Conservation (phyloP, 2,888 invertebrate species). For the Drosophila conformis region DNA sequence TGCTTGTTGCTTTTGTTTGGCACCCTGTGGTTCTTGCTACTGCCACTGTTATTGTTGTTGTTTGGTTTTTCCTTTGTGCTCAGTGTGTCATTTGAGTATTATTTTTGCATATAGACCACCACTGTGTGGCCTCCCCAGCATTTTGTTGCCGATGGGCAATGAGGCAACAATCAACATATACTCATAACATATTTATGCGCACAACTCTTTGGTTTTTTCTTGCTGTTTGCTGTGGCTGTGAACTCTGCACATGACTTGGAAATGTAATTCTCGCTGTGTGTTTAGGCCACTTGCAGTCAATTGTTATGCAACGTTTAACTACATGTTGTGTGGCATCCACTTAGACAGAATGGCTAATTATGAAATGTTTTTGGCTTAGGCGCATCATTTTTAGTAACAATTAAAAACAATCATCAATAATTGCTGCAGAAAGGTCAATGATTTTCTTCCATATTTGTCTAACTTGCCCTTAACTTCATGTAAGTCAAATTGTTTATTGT, state of each 20-base stretch:
- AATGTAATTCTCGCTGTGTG: slow-evolving; percentile 24
- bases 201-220: neutral
- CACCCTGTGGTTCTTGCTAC: slow-evolving; percentile 36
- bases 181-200: neutral
- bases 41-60: slow-evolving; percentile 34
- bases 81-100: slow-evolving; percentile 64
- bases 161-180: slow-evolving; percentile 34
- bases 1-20: slow-evolving; percentile 65
- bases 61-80: slow-evolving; percentile 30
- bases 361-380: neutral
- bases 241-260: slow-evolving; percentile 52
- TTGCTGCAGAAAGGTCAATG: neutral
- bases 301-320: slow-evolving; percentile 23
- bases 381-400: too few relatives aligned
- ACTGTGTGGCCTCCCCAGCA: slow-evolving; percentile 41
- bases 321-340: slow-evolving; percentile 11
- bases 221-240: slow-evolving; percentile 11
- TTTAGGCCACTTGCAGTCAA: slow-evolving; percentile 53
- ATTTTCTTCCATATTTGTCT: neutral
- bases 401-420: neutral
- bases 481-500: neutral
- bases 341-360: slow-evolving; percentile 5
- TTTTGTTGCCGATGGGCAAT: slow-evolving; percentile 46
- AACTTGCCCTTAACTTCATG: neutral
- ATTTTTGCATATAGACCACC: slow-evolving; percentile 62